Percentiles rank a stretch among this genome's conserved stretches.
Conservation (phyloP, 2,888 invertebrate species). For the Cephus pygmeus region DNA sequence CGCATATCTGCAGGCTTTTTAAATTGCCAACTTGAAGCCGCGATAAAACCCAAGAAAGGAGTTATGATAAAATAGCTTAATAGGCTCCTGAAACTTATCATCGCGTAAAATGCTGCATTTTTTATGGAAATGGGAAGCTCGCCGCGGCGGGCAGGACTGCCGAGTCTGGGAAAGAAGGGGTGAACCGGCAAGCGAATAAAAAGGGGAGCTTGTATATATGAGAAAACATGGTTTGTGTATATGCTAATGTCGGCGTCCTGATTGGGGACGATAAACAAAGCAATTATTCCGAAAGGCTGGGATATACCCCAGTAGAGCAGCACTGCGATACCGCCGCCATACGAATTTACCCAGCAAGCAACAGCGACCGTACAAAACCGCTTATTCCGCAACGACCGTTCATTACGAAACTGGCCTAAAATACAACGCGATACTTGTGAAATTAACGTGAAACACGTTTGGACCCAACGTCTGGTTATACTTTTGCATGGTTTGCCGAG, state of each 20-base stretch:
- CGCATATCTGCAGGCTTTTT: constrained; percentile 21
- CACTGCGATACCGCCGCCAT: constrained; percentile 23
- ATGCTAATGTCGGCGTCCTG: constrained; percentile 58
- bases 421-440: background rate
- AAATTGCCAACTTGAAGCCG: constrained; percentile 16
- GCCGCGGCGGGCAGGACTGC: background rate
- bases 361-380: constrained; percentile 4
- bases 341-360: constrained; percentile 13
- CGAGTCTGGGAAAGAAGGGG: constrained; percentile 6
- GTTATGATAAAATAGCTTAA: constrained; percentile 28
- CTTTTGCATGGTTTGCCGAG: background rate
- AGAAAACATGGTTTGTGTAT: constrained; percentile 42
- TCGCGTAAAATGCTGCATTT: constrained; percentile 15
- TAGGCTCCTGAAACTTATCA: constrained; percentile 25
- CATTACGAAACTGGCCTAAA: background rate
- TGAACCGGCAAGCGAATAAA: constrained; percentile 4
- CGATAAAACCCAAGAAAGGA: constrained; percentile 15
- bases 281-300: constrained; percentile 62
- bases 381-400: background rate
- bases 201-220: constrained; percentile 11
- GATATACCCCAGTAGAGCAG: constrained; percentile 31
- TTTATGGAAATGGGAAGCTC: constrained; percentile 16
- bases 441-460: background rate
- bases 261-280: constrained; percentile 64
- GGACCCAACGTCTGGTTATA: background rate